These are phyloP conservation scores for Lates japonicus DNA, from an alignment of 2,797 vertebrate species.

Conservation along the genomic window DNA sequence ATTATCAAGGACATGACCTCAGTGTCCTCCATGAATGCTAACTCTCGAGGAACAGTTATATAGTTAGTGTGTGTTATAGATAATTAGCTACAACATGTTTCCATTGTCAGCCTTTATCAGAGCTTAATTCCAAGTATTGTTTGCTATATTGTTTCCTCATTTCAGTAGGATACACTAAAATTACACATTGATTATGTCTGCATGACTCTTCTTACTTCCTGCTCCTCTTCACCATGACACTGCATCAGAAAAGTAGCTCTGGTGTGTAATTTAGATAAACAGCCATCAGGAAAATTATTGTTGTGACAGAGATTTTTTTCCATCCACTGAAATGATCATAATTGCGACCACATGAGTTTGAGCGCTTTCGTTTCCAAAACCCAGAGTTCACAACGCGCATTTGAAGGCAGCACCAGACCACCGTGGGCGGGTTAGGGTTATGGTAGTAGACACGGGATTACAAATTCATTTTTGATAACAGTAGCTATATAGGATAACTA, in stretches of 20 bases:
- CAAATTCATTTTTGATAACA: not conserved
- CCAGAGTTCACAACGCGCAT: not conserved
- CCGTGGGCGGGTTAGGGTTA: not conserved
- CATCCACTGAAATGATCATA: too few species aligned
- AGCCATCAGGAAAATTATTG: not conserved
- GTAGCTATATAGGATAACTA: not conserved
- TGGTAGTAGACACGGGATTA: not conserved
- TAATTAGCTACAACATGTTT: not conserved
- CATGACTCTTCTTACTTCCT: not conserved
- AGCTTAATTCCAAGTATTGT: not conserved
- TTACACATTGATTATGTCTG: not conserved
- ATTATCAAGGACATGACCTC: not conserved
- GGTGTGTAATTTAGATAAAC: not conserved
- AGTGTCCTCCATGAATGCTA: not conserved
- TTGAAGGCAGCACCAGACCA: constrained; percentile 33
- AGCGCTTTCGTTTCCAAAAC: not conserved
- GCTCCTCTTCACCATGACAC: not conserved
- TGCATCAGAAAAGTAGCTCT: not conserved
- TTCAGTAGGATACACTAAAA: not conserved
- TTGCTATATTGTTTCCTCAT: not conserved
- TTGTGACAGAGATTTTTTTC: too few species aligned
- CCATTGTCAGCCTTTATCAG: not conserved
- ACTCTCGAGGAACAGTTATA: not conserved
- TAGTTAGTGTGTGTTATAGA: not conserved
- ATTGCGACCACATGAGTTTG: not conserved